A percentile compares a stretch with the other conserved stretches of the same genome.
Evolutionary conservation across 2,797 vertebrate species (phyloP).

Genomic region (Anableps anableps): DNA sequence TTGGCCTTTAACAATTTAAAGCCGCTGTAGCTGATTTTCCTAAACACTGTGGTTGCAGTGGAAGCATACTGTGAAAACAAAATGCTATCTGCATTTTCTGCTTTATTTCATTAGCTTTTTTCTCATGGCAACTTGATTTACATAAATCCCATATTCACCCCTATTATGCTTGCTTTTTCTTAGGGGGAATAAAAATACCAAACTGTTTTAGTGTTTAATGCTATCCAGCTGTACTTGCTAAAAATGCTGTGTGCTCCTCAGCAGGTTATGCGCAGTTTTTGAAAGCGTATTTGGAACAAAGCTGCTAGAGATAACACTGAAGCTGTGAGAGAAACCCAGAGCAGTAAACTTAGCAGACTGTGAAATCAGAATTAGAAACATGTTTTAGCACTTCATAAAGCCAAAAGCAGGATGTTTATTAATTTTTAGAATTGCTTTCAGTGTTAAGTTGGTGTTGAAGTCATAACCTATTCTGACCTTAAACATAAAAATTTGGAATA

Average conservation of each 20-base stretch:
- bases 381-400: neutral
- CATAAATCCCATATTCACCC: neutral
- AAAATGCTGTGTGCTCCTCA: neutral
- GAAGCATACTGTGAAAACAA: neutral
- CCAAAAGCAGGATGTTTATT: neutral
- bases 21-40: too few species aligned
- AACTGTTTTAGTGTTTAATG: neutral
- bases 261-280: constrained; percentile 5
- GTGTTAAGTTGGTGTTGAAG: neutral
- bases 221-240: constrained; percentile 1
- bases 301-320: neutral
- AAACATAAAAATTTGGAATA: constrained; percentile 7
- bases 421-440: neutral
- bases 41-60: too few species aligned
- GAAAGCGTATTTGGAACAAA: neutral
- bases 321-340: neutral
- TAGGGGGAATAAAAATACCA: neutral
- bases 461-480: neutral
- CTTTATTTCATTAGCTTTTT: neutral
- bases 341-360: neutral
- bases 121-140: constrained; percentile 4
- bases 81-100: neutral
- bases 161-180: neutral
- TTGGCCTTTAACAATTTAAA: neutral
- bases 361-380: neutral